phyloP scores from a whole-genome alignment of 2,113 vertebrate species.

The Leptosomus discolor region DNA sequence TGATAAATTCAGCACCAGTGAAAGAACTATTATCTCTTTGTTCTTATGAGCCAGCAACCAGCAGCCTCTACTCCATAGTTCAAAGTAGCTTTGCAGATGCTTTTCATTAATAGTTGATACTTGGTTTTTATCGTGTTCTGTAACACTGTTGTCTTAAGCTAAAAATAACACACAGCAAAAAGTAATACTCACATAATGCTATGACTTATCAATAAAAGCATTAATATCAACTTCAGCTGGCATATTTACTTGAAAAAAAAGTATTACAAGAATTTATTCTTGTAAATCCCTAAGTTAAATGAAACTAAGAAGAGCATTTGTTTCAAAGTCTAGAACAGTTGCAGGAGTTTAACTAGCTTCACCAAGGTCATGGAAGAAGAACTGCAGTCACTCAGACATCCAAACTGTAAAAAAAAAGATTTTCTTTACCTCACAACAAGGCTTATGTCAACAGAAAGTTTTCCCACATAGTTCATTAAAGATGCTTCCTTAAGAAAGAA shows the following conservation, averaged over 20 bases:
- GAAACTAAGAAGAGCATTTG: neutral
- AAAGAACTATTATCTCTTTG: neutral
- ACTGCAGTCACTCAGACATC: neutral
- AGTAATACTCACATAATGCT: neutral
- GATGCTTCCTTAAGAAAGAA: neutral
- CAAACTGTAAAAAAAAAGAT: neutral
- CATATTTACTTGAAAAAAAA: neutral
- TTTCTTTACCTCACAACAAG: neutral
- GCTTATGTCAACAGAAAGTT: neutral
- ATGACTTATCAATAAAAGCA: neutral
- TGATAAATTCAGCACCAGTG: neutral
- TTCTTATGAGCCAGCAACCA: neutral
- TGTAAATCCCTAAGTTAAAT: neutral
- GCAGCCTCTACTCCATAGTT: neutral
- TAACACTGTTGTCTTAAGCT: neutral
- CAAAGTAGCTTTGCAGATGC: neutral
- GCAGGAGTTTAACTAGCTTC: neutral
- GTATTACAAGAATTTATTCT: neutral
- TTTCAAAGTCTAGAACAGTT: neutral
- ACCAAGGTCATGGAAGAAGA: neutral
- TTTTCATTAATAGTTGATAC: neutral
- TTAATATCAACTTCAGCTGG: neutral
- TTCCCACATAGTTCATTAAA: neutral
- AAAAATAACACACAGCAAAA: neutral
- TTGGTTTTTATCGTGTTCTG: neutral